Evolutionary conservation across 2,888 invertebrate species (phyloP), one percentile per base, ranked within the genome.

Genomic region (Petrophora chlorosata): DNA sequence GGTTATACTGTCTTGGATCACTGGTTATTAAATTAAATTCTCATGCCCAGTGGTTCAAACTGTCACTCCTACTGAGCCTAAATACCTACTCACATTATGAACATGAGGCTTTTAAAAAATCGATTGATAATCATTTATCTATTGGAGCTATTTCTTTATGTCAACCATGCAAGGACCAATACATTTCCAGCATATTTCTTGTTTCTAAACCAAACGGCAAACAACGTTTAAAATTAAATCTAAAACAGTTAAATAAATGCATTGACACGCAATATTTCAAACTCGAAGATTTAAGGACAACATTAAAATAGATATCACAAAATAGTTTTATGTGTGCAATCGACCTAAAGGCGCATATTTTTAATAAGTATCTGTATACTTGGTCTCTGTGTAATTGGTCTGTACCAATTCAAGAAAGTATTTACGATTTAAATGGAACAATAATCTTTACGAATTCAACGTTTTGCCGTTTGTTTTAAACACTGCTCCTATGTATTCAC

Each of bases 401-500:
- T 26, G 42, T 9, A 4, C 13, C 3, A 25, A 47, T 3, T 12
- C 12, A 12, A 17, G 38, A 12, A 50, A 28, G 38, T 52, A 36
- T 9, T 10, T 55, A 0, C 13, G 47, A 3, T 53, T 56, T 17
- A 4, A 15, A 10, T 50, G 41, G 9, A 17, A 50, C 0, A 1
- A 28, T 1, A 35, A 29, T 14, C n/a, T 46, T 1, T 47, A 14
- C 13, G 36, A 54, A 44, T 57, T 54, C 34, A 54, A 17, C 10
- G 47, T 5, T 17, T n/a, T 55, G 15, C 52, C 49, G 5, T 52
- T 55, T 9, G 52, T 46, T 7, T 12, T 54, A 1, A 44, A 9
- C 9, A 49, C 41, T 7, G 36, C 53, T 3, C 50, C 53, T 53
- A 41, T 22, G 22, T 54, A 1, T 54, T 57, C 16, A 48, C 43